Conservation (phyloP, 2,888 invertebrate genomes). For the Campaea margaritaria region DNA sequence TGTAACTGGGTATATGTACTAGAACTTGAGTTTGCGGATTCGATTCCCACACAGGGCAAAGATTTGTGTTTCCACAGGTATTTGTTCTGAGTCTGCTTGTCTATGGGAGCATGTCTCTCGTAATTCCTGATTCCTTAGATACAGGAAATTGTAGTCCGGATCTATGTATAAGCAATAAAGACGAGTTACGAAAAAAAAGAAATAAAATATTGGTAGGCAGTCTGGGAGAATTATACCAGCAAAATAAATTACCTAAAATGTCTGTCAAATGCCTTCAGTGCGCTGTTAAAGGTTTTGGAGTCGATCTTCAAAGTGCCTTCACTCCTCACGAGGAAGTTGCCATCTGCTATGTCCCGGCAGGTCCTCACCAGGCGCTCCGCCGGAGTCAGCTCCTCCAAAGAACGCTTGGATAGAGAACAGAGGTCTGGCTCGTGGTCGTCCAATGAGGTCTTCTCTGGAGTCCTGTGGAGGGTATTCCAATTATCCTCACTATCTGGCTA, state of each 20-base stretch:
- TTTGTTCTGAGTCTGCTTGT: too few species aligned
- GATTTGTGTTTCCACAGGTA: too few species aligned
- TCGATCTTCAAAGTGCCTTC: constrained; percentile 69
- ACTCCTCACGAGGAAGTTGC: constrained; percentile 68
- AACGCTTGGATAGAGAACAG: constrained; percentile 67
- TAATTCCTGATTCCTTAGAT: too few species aligned
- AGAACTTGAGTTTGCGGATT: too few species aligned
- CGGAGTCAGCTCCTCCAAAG: constrained; percentile 59
- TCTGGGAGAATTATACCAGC: background rate
- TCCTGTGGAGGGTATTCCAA: constrained; percentile 48
- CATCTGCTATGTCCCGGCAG: constrained; percentile 65
- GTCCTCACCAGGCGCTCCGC: constrained; percentile 70
- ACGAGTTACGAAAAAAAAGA: too few species aligned
- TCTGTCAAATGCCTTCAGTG: constrained; percentile 69
- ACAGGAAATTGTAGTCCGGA: too few species aligned
- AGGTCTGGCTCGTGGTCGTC: constrained; percentile 68
- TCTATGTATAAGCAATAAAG: too few species aligned
- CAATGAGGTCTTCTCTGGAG: constrained; percentile 68
- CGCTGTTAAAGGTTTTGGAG: constrained; percentile 64
- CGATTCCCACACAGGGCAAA: too few species aligned
- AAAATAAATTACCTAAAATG: constrained; percentile 65
- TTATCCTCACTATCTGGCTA: too few species aligned
- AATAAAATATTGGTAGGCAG: too few species aligned
- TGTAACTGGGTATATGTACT: too few species aligned
- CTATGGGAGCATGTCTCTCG: too few species aligned